Evolutionary conservation across 2,888 invertebrate genomes (phyloP), one percentile per base, ranked within the genome.

Genomic region (Sceliomorpha sp.): DNA sequence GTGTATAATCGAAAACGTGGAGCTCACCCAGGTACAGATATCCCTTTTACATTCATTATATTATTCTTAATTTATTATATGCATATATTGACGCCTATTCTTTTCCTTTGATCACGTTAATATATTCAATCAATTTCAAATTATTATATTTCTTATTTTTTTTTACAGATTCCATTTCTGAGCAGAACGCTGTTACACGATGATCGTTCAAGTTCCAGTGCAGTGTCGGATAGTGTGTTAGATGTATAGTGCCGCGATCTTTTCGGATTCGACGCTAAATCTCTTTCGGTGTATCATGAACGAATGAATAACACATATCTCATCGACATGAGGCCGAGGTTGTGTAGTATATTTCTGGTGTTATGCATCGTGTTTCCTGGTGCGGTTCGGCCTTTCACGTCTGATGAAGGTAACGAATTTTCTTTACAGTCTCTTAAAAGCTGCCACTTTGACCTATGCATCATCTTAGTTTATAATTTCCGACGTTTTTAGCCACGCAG

Each of bases 291-390:
- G 62, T 74, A 82, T 79, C 67, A 84, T 84, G 86, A 78, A 81
- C 84, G 85, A 85, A 84, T 86, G 84, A 80, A 74, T 60, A 73
- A 69, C 73, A 63, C 62, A 75, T 76, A 78, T 78, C 68, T 72
- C 73, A 73, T 78, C 82, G 85, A 83, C 78, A 87, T 87, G 87
- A 86, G 83, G 83, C 83, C 82, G 79, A 83, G 85, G 83, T 80
- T 81, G 81, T 84, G 81, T 75, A 72, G 75, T 74, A 76, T 84
- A 75, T 79, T 86, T 72, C 76, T 85, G 74, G 71, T 81, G 69
- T 81, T 82, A 75, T 85, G 79, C 80, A 76, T 80, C 64, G 74
- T 82, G 71, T 75, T 86, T 70, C 82, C 82, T 50, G 77, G 76
- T 56, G 74, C 77, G 63, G 82, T 82, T 42, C 78, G 76, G 45